Conservation (phyloP, 2,888 invertebrate genomes). For the Drosophila fulvimacula region DNA sequence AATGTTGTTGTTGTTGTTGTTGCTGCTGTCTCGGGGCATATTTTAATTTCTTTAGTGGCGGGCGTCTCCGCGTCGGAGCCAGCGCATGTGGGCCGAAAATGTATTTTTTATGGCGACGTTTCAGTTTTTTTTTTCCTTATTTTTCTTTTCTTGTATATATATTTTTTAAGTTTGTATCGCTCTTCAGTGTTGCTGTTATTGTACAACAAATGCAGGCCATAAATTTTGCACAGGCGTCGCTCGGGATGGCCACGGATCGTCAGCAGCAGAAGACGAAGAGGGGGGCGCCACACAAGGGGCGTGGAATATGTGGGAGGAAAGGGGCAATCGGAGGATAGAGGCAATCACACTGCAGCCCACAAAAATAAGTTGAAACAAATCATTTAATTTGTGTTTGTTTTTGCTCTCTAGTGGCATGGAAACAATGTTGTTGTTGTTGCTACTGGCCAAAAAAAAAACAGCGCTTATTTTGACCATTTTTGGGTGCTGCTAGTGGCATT, state of each 20-base stretch:
- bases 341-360: conserved; percentile 36
- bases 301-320: neutral
- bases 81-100: conserved; percentile 77
- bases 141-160: conserved; percentile 3
- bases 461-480: conserved; percentile 68
- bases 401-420: conserved; percentile 11
- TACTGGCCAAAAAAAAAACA: conserved; percentile 25
- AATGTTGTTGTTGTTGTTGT: conserved; percentile 16
- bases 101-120: conserved; percentile 77
- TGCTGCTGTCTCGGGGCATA: conserved; percentile 69
- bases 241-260: conserved; percentile 47
- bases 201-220: conserved; percentile 61
- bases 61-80: conserved; percentile 60
- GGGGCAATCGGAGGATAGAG: neutral
- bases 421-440: conserved; percentile 33
- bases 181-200: conserved; percentile 30
- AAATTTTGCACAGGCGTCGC: conserved; percentile 61
- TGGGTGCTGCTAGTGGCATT: conserved; percentile 52
- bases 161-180: conserved; percentile 20
- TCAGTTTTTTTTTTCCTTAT: conserved; percentile 55
- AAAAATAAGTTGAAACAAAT: conserved; percentile 51
- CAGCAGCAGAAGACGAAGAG: neutral
- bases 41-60: conserved; percentile 76
- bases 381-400: conserved; percentile 60
- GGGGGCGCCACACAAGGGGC: neutral